Base-by-base conservation (phyloP, 2,888 invertebrate genomes). In the Adelphocoris suturalis region DNA sequence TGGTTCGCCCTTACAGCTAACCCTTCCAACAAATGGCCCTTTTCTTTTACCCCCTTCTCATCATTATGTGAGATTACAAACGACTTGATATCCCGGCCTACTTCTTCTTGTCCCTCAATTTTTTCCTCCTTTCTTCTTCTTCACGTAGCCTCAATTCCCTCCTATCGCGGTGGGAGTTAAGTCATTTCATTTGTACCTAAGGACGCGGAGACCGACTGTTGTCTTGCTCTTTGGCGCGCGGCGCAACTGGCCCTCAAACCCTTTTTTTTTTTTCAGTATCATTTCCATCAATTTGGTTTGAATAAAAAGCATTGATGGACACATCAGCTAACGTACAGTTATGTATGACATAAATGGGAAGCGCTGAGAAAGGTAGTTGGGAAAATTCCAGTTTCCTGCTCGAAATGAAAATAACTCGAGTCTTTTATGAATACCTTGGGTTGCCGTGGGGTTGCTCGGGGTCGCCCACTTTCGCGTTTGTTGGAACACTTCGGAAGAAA, bases 11-110 rank as follows among this genome's bases (percentile, higher is more conserved):
- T 19, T 76, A 19, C 78, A 11, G 14, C 76, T 76, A 78, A 78
- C 78, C 78, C 78, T 78, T 78, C 78, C 78, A 78, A 85, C 85
- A 85, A 85, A 85, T 85, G 85, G 85, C 85, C n/a, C 55, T 28
- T 85, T 85, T 57, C 57, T 85, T 85, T 61, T 82, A n/a, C 57
- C 19, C 84, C 85, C 85, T 85, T 85, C 85, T 55, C 85, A 61
- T 85, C 57, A 85, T 85, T 85, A 85, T 85, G 85, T 85, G n/a
- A 85, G 85, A 85, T 61, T 85, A 85, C 85, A 28, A 82, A 82
- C 82, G 61, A 61, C 61, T 85, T 85, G 85, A 85, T 85, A 85
- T 85, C 85, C 82, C 37, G 27, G 23, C 37, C 85, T 85, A 28
- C 57, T 57, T 85, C 85, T 46, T 57, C 55, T 52, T 16, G 37